Conservation (phyloP, 2,113 vertebrate genomes). For the Pterocles burchelli region DNA sequence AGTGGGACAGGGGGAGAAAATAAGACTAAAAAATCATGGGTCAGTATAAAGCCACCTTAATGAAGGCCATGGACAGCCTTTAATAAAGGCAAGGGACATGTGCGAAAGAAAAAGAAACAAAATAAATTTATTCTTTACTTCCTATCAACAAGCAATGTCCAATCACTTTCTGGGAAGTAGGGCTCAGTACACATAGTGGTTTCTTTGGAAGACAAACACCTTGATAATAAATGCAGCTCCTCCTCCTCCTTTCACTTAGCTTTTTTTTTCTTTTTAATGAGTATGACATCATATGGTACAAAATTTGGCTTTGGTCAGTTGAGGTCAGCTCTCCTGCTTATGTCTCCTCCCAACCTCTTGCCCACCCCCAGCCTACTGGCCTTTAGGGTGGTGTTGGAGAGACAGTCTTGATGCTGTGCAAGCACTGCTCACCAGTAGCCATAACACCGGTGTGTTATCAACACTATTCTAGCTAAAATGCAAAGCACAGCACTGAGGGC, state of each 20-base stretch:
- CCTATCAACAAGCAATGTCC: too few relatives aligned
- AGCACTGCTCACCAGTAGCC: not conserved
- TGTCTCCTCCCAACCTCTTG: too few relatives aligned
- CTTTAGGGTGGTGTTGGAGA: not conserved
- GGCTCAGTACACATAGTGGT: too few relatives aligned
- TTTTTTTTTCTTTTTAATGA: too few relatives aligned
- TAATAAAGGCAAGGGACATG: not conserved
- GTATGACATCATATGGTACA: too few relatives aligned
- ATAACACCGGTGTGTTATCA: not conserved
- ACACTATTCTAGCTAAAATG: not conserved
- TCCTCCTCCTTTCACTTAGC: too few relatives aligned
- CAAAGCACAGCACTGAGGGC: not conserved
- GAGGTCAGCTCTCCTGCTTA: too few relatives aligned
- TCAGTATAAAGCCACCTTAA: not conserved
- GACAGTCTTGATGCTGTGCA: not conserved
- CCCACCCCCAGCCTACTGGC: too few relatives aligned
- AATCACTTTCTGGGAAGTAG: too few relatives aligned
- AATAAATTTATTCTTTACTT: not conserved
- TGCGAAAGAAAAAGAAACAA: rapidly evolving
- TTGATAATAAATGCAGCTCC: too few relatives aligned
- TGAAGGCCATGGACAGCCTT: rapidly evolving
- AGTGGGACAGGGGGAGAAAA: not conserved
- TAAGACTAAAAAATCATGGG: not conserved
- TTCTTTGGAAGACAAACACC: too few relatives aligned
- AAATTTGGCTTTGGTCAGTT: too few relatives aligned